These are phyloP conservation scores for Ormyrus pomaceus DNA, from an alignment of 2,888 invertebrate species.

Conservation along the genomic window DNA sequence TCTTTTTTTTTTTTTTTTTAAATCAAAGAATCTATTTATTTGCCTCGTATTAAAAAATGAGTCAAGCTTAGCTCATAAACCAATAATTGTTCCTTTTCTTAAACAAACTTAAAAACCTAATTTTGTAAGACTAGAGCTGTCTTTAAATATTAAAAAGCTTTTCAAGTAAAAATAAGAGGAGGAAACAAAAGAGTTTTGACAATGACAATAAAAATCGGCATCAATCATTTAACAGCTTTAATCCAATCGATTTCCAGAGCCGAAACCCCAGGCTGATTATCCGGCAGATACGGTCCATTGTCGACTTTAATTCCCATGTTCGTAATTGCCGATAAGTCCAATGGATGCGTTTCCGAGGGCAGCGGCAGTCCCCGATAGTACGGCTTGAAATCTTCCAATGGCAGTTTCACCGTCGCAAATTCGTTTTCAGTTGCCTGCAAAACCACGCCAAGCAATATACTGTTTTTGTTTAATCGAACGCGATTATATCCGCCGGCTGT, in stretches of 20 bases:
- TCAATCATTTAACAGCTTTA: slow-evolving; percentile 66
- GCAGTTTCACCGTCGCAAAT: slow-evolving; percentile 68
- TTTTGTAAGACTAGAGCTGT: too few relatives aligned
- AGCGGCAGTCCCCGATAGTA: slow-evolving; percentile 73
- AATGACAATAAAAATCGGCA: background rate
- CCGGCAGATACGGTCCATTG: slow-evolving; percentile 75
- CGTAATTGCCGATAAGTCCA: slow-evolving; percentile 73
- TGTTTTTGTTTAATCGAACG: slow-evolving; percentile 4
- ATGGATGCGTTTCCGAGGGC: slow-evolving; percentile 67
- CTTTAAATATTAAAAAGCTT: too few relatives aligned
- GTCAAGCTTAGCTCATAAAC: too few relatives aligned
- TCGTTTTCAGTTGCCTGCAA: slow-evolving; percentile 69
- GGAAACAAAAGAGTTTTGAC: too few relatives aligned
- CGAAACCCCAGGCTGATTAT: slow-evolving; percentile 75
- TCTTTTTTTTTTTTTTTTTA: too few relatives aligned
- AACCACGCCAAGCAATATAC: slow-evolving; percentile 12
- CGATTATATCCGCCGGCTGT: background rate
- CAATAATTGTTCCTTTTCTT: too few relatives aligned
- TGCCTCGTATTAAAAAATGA: too few relatives aligned
- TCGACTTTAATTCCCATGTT: slow-evolving; percentile 75
- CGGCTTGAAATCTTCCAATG: slow-evolving; percentile 73
- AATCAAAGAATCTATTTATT: too few relatives aligned
- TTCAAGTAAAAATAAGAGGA: too few relatives aligned
- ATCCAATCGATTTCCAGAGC: slow-evolving; percentile 76
- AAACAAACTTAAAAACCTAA: too few relatives aligned